phyloP scores from a whole-genome alignment of 2,797 vertebrate genomes.

The Avahi laniger region DNA sequence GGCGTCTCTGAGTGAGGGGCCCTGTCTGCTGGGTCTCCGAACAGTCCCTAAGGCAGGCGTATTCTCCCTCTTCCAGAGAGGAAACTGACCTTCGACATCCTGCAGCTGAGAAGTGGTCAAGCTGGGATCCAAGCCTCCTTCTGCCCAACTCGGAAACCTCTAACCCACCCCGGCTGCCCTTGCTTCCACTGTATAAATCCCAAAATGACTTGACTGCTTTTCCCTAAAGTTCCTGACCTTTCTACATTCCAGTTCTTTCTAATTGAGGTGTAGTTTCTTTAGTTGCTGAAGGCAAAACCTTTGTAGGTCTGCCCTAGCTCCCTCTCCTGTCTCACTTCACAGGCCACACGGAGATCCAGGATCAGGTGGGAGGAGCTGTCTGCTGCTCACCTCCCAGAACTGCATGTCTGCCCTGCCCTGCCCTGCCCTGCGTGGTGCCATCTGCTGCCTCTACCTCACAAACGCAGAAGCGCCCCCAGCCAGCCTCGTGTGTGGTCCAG shows the following conservation, averaged over 20 bases:
- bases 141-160: not conserved
- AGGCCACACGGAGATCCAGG: not conserved
- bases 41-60: fast-evolving
- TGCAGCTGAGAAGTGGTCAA: not conserved
- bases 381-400: not conserved
- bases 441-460: not conserved
- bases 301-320: not conserved
- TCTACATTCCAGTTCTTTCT: constrained; percentile 46
- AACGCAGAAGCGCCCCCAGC: not conserved
- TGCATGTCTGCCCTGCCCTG: not conserved
- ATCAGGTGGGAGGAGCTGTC: not conserved
- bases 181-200: not conserved
- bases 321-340: not conserved
- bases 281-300: not conserved
- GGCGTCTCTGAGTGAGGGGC: not conserved
- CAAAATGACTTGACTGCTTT: not conserved
- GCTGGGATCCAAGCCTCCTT: not conserved
- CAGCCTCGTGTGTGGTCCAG: constrained; percentile 59
- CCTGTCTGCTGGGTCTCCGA: not conserved
- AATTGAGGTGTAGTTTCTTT: not conserved
- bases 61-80: no score
- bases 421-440: not conserved
- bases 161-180: not conserved
- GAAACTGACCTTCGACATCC: not conserved
- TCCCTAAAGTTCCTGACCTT: not conserved